Evolutionary conservation across 2,113 vertebrate genomes (phyloP), one percentile per base, ranked within the genome.

Genomic region (Heloderma charlesbogerti): DNA sequence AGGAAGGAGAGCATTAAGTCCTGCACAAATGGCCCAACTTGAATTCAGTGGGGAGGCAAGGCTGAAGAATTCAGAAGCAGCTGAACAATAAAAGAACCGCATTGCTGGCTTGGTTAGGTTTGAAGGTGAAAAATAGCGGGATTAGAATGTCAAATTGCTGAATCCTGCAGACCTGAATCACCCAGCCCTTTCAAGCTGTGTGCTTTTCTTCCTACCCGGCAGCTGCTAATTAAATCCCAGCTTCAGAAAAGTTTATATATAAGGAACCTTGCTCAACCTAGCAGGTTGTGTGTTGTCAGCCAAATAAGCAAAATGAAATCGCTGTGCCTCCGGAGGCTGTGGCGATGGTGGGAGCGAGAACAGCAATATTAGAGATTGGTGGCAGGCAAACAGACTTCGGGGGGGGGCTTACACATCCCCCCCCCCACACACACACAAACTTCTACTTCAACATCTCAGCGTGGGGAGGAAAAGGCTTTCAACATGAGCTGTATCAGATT

Each of bases 61-160:
- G 40, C 45, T 0, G 0, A 12, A 40, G 1, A 69, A 71, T 57
- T 85, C 27, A 31, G 7, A 0, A 90, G 89, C 66, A 77, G 82
- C 48, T 43, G 88, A 92, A 90, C 92, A 93, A 54, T 54, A 83
- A 1, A 83, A 87, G 20, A 29, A 12, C 80, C 57, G 86, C 43
- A 8, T 34, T 89, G 93, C 93, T 92, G 92, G 94, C 92, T 94
- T 75, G 66, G 74, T 92, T 88, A 43, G 0, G 85, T 92, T 93
- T 91, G 89, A 72, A 95, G 94, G 93, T 94, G 92, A 92, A 91
- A 93, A 94, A 94, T 93, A 94, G 93, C 85, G 92, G 93, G 91
- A 93, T 95, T 95, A 95, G 93, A 92, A 91, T 90, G 92, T 94
- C 93, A 95, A 92, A 93, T 84, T 94, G 94, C 94, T 93, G 94